These are phyloP conservation scores for Cecropterus lyciades DNA, from an alignment of 1,140 invertebrate species.

Conservation along the genomic window DNA sequence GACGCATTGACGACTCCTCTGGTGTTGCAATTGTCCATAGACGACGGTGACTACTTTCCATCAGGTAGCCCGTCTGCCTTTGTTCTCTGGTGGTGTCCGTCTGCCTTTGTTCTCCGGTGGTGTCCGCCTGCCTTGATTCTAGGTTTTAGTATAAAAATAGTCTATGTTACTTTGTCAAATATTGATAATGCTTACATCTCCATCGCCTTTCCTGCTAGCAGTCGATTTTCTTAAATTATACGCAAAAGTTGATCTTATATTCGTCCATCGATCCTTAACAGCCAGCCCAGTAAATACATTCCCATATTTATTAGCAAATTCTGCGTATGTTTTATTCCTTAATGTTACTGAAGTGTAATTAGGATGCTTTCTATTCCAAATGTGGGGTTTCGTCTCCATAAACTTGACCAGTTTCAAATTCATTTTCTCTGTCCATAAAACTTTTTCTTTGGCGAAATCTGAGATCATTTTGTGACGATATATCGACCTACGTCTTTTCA, in stretches of 20 bases:
- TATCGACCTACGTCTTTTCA: background rate
- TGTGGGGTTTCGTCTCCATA: constrained; percentile 69
- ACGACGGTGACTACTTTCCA: too few species aligned
- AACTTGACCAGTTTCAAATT: constrained; percentile 75
- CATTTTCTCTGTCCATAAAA: constrained; percentile 78
- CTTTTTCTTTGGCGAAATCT: constrained; percentile 77
- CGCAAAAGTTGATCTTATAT: constrained; percentile 73
- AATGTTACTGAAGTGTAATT: constrained; percentile 68
- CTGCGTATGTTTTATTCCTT: constrained; percentile 66
- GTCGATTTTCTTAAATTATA: constrained; percentile 74
- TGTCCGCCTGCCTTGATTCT: too few species aligned
- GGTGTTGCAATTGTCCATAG: too few species aligned
- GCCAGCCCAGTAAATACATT: constrained; percentile 73
- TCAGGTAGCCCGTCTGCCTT: too few species aligned
- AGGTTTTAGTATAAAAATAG: too few species aligned
- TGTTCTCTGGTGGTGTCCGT: too few species aligned
- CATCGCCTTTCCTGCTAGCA: constrained; percentile 52
- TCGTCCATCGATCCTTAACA: constrained; percentile 77
- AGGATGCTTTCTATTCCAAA: constrained; percentile 78
- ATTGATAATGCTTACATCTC: constrained; percentile 47
- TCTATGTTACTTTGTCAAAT: too few species aligned
- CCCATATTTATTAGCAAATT: constrained; percentile 72
- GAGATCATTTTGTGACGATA: constrained; percentile 57
- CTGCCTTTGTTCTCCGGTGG: too few species aligned
- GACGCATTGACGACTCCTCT: too few species aligned